A percentile compares a stretch with the other conserved stretches of the same genome.
Conservation (phyloP, 2,797 vertebrate genomes). For the Hybognathus amarus region DNA sequence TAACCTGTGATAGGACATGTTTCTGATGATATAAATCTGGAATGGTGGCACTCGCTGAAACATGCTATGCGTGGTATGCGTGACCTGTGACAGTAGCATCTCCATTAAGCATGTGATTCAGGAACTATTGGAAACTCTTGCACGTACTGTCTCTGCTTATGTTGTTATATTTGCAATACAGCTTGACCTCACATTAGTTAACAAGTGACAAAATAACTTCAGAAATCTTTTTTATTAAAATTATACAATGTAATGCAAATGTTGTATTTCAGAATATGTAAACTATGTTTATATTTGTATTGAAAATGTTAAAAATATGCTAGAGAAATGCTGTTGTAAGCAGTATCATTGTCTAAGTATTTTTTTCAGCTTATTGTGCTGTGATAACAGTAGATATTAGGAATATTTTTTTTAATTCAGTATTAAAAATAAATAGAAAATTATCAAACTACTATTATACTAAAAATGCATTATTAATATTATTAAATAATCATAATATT, state of each 20-base stretch:
- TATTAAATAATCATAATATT: background rate
- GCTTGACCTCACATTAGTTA: background rate
- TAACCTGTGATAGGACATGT: background rate
- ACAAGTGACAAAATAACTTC: background rate
- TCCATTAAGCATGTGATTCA: background rate
- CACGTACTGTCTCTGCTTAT: background rate
- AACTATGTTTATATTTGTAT: background rate
- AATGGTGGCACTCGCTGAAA: constrained; percentile 13
- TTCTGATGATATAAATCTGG: constrained; percentile 14
- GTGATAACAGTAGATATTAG: background rate
- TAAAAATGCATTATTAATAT: background rate
- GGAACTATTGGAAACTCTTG: constrained; percentile 4
- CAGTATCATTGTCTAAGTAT: background rate
- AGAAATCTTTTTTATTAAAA: background rate
- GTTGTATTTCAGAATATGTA: background rate
- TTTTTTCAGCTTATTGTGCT: background rate
- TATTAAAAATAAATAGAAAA: background rate
- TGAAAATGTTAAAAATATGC: background rate
- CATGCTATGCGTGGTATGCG: constrained; percentile 26
- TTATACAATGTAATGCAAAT: background rate
- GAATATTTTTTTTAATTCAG: background rate
- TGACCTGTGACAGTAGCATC: background rate
- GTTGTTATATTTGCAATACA: background rate
- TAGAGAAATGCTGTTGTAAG: background rate
- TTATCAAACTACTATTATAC: background rate